phyloP scores from a whole-genome alignment of 1,140 invertebrate species.

The Meteorus sp. region DNA sequence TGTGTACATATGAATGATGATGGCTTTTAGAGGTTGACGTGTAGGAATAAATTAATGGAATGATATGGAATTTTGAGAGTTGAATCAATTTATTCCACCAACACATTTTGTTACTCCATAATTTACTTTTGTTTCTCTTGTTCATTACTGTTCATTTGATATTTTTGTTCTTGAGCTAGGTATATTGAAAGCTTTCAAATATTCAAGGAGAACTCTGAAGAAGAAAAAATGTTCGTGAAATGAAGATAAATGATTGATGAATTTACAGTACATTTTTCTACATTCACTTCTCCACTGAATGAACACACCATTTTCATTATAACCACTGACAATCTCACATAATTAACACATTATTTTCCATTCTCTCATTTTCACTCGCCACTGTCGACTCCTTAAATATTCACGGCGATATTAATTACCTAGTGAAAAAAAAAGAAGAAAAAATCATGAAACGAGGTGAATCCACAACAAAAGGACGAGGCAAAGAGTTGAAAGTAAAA shows the following conservation, averaged over 20 bases:
- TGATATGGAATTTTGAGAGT: too few species aligned
- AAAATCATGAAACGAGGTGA: background rate
- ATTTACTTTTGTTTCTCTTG: too few species aligned
- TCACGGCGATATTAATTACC: constrained; percentile 4
- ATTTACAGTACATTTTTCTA: background rate
- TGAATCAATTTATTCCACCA: constrained; percentile 6
- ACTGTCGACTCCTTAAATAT: background rate
- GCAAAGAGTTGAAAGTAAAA: background rate
- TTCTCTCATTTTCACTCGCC: background rate
- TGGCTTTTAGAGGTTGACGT: constrained; percentile 9
- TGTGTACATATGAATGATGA: constrained; percentile 19
- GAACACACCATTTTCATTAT: background rate
- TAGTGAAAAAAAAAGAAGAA: background rate
- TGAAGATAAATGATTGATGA: background rate
- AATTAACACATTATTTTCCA: background rate
- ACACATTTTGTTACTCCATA: too few species aligned
- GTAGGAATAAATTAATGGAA: constrained; percentile 12
- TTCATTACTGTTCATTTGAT: too few species aligned
- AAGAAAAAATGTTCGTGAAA: background rate
- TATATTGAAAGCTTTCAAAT: too few species aligned
- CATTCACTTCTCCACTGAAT: background rate
- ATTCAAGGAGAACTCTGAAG: too few species aligned
- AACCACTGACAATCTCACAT: constrained; percentile 3
- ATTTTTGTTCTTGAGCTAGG: too few species aligned
- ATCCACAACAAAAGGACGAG: background rate